Conservation (phyloP, 2,113 vertebrate genomes). For the Pantherophis guttatus region DNA sequence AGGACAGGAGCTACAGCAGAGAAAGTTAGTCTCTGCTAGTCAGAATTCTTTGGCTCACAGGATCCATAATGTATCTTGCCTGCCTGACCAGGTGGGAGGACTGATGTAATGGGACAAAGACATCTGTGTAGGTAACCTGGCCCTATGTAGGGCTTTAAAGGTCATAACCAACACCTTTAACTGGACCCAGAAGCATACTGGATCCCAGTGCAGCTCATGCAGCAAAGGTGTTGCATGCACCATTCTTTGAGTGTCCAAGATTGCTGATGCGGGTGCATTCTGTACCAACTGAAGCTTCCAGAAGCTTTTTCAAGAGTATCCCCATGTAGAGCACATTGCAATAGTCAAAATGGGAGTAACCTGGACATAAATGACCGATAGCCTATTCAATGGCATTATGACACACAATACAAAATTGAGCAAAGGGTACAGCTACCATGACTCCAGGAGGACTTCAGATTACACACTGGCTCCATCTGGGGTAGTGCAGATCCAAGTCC, state of each 20-base stretch:
- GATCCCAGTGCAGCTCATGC: not conserved
- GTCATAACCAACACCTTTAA: not conserved
- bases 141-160: not conserved
- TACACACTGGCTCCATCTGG: not conserved
- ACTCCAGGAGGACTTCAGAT: not conserved
- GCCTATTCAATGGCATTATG: not conserved
- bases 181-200: not conserved
- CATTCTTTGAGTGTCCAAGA: not conserved
- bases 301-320: not conserved
- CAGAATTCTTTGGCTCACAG: not conserved
- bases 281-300: not conserved
- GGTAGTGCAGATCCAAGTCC: not conserved
- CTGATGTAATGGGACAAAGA: not conserved
- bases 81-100: not conserved
- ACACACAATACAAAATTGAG: not conserved
- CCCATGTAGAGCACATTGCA: not conserved
- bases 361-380: not conserved
- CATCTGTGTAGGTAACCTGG: not conserved
- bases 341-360: not conserved
- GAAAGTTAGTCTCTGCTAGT: not conserved
- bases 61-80: not conserved
- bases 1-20: not conserved
- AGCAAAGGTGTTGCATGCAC: not conserved
- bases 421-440: not conserved
- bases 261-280: not conserved